Base-by-base conservation (phyloP, 1,140 invertebrate species). In the Cardiocondyla obscurior region DNA sequence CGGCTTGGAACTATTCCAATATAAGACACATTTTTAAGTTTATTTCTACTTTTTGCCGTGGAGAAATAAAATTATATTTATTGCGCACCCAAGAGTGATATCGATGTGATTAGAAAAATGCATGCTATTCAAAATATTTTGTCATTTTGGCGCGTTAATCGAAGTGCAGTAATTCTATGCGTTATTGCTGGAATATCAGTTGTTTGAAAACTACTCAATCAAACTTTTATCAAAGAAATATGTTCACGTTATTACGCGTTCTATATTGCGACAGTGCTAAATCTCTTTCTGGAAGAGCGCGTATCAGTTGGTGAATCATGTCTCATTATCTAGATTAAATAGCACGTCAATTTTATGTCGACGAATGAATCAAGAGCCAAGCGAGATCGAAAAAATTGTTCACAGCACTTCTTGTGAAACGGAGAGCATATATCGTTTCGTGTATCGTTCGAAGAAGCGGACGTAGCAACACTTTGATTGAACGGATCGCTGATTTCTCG, bases 401-500 rank as follows among this genome's bases (percentile, higher is more conserved):
- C 36, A 4, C 36, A 25, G 7, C 44, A 7, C 16, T 33, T 70
- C 46, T 73, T 39, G 22, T 25, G 53, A 73, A 73, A 30, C 19
- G 2, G 30, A 42, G 28, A 44, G 25, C 28, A 39, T 10, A 33
- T 12, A 16, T 19, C 16, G 14, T 49, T 33, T 49, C 55, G 53
- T 30, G 39, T 19, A 44, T 44, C 55, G 53, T 60, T 44, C 44
- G 44, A 19, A 51, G 14, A 77, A 33, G 28, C 58, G 72, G n/a
- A 62, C 39, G 25, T 74, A 39, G 69, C 44, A 65, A 33, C 44
- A 64, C 46, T 19, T 64, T 49, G 57, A 76, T 64, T 49, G 42
- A 76, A 64, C 57, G 42, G 73, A 64, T 76, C 73, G 73, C 22
- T 64, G 73, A 64, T 77, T 65, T 19, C 42, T 49, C 30, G 30